phyloP scores from a whole-genome alignment of 1,140 invertebrate species.

The Mamestra configurata region DNA sequence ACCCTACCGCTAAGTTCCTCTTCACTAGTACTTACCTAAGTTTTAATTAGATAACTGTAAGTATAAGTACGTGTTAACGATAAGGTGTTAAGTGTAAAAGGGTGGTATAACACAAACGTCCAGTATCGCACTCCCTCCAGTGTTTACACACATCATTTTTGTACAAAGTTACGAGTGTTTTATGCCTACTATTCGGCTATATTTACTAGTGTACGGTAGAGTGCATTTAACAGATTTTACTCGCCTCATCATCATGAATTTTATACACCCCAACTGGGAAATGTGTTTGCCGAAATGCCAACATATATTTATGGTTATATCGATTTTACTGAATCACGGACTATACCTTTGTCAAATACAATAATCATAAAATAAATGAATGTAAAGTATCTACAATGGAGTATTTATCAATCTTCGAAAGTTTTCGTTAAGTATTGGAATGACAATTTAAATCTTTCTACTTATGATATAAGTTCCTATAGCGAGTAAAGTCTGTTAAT shows the following conservation, averaged over 20 bases:
- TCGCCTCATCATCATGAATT: conserved; percentile 34
- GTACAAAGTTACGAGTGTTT: conserved; percentile 78
- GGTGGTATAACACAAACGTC: conserved; percentile 78
- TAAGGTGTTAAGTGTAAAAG: conserved; percentile 69
- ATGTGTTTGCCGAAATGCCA: background rate
- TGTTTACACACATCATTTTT: conserved; percentile 84
- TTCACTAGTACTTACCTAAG: conserved; percentile 11
- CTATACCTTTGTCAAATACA: too few species aligned
- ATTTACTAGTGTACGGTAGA: conserved; percentile 55
- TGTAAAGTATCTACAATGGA: too few species aligned
- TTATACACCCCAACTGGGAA: background rate
- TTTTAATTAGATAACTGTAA: conserved; percentile 44
- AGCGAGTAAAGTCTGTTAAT: conserved; percentile 45
- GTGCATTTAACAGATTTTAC: conserved; percentile 51
- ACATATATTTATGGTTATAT: too few species aligned
- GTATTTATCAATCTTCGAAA: background rate
- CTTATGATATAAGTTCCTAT: background rate
- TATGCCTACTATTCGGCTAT: conserved; percentile 65
- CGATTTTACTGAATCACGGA: too few species aligned
- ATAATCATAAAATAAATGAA: too few species aligned
- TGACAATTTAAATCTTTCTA: background rate
- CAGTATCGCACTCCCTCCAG: conserved; percentile 88
- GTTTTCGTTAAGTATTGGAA: background rate
- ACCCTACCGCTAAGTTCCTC: conserved; percentile 39
- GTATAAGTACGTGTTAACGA: conserved; percentile 62